phyloP scores from a whole-genome alignment of 1,140 invertebrate genomes.

The Drosophila tsacasi region DNA sequence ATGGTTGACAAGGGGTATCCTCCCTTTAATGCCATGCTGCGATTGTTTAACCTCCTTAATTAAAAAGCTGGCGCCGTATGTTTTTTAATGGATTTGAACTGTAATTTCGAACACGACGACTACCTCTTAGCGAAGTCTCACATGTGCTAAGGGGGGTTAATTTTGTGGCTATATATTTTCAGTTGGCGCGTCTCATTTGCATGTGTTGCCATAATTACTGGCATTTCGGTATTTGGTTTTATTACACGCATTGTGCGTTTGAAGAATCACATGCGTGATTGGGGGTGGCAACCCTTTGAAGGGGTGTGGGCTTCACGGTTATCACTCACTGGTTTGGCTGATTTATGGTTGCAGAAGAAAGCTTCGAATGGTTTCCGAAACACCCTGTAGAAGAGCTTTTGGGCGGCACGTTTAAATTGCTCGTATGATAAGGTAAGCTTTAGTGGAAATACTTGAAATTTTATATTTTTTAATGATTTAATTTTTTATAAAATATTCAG shows the following conservation, averaged over 20 bases:
- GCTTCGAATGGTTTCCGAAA: neutral
- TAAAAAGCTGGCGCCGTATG: constrained; percentile 51
- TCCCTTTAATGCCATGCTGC: constrained; percentile 5
- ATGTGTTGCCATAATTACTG: constrained; percentile 54
- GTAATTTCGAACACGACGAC: constrained; percentile 25
- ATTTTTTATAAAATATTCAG: neutral
- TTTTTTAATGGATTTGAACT: constrained; percentile 57
- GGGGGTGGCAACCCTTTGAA: neutral
- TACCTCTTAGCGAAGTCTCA: constrained; percentile 17
- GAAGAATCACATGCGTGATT: constrained; percentile 56
- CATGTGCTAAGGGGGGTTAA: constrained; percentile 64
- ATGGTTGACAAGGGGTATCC: neutral
- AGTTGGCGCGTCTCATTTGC: constrained; percentile 42
- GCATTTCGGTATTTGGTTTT: constrained; percentile 15
- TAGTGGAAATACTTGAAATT: too few species aligned
- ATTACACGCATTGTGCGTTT: constrained; percentile 40
- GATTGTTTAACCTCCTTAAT: constrained; percentile 50
- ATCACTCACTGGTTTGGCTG: neutral
- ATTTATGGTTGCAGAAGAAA: constrained; percentile 3
- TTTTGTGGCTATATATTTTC: constrained; percentile 59
- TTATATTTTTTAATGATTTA: neutral
- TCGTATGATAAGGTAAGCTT: neutral
- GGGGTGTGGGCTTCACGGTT: constrained; percentile 3
- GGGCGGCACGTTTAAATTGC: neutral
- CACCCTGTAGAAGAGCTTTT: constrained; percentile 15